Conservation (phyloP, 2,888 invertebrate species). For the Dione vanillae region DNA sequence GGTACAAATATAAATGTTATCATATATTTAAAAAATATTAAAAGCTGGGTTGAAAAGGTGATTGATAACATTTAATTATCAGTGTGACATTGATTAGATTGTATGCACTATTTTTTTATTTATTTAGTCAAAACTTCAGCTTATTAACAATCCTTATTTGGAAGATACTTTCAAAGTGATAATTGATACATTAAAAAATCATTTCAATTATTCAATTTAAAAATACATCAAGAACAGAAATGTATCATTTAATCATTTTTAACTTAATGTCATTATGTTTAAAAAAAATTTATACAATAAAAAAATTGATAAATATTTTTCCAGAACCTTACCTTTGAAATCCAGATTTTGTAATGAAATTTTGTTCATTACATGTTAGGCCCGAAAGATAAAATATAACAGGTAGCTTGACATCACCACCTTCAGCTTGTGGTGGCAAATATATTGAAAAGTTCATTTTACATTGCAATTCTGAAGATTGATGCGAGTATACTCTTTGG, state of each 20-base stretch:
- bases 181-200: no score
- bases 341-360: conserved; percentile 98
- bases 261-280: no score
- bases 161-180: background rate
- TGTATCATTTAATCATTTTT: no score
- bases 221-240: no score
- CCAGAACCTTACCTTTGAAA: conserved; percentile 92
- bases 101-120: background rate
- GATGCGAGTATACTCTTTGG: conserved; percentile 93
- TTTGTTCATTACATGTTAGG: conserved; percentile 96
- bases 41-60: background rate
- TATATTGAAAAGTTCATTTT: conserved; percentile 97
- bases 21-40: background rate
- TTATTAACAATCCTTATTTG: background rate
- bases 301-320: no score
- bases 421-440: conserved; percentile 90
- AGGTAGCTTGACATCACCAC: conserved; percentile 87
- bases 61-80: conserved; percentile 3
- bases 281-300: no score
- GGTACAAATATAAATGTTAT: background rate
- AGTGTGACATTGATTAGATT: background rate
- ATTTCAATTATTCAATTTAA: background rate
- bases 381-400: conserved; percentile 97
- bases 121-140: background rate
- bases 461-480: conserved; percentile 91